Evolutionary conservation across 2,888 invertebrate genomes (phyloP), one percentile per base, ranked within the genome.

Genomic region (Caradrina clavipalpis): DNA sequence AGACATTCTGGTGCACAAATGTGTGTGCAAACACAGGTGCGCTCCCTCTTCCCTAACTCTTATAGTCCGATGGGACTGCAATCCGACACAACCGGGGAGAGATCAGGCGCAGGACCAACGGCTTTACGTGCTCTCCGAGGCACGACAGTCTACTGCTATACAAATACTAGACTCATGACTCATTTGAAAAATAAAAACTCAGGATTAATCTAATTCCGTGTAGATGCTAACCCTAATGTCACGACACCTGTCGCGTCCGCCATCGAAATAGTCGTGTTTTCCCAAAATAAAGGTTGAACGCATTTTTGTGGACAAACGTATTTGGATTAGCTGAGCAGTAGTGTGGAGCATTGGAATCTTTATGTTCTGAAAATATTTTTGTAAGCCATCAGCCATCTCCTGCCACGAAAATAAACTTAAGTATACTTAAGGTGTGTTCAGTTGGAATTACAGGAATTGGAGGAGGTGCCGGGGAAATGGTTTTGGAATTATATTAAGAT

Each of bases 291-390:
- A 84, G 84, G 82, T 79, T 74, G 76, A 79, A 76, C 80, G 57
- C 83, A 85, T 85, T 84, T 85, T 84, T 85, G 86, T 85, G 78
- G 86, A 70, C 68, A 82, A 77, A 76, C 83, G 75, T 78, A 83
- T 84, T 83, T 78, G 82, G 84, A 84, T 82, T 83, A 75, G 78
- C 74, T 65, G 70, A 74, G 75, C 67, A 22, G 66, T 35, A 35
- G 74, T 53, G 51, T 19, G 51, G 69, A 63, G 63, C 82, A 67
- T 66, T 21, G 68, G 71, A 73, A 78, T 84, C 84, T 80, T 83
- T 79, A 75, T 76, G 73, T 74, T 76, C 69, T 13, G 57, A 49
- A 75, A 77, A 85, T 79, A 85, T 83, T 76, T 82, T 68, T 50
- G 70, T 80, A 69, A 72, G 53, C 60, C 57, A 45, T 35, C 19